phyloP scores from a whole-genome alignment of 2,113 vertebrate species.

The Prunella fulvescens region DNA sequence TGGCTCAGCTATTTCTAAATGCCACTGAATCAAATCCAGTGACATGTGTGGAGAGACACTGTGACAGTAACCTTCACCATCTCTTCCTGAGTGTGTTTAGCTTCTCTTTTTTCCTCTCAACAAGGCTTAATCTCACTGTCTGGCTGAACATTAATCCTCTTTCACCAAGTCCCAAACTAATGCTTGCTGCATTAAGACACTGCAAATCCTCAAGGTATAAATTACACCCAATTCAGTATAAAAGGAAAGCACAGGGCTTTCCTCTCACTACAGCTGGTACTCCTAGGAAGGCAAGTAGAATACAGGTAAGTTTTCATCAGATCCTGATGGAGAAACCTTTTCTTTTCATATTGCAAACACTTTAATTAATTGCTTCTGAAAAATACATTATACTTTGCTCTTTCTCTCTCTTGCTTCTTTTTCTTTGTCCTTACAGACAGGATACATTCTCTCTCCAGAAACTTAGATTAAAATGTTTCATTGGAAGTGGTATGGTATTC shows the following conservation, averaged over 20 bases:
- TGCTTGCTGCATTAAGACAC: conserved; percentile 55
- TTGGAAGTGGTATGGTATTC: neutral
- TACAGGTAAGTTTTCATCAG: conserved; percentile 60
- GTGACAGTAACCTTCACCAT: conserved; percentile 35
- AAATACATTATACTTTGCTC: neutral
- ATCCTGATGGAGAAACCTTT: neutral
- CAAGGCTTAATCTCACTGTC: conserved; percentile 68
- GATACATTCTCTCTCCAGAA: neutral
- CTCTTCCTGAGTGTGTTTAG: neutral
- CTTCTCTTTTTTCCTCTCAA: conserved; percentile 15
- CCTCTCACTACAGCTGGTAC: conserved; percentile 18
- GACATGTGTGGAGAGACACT: neutral
- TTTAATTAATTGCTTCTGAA: neutral
- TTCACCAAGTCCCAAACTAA: conserved; percentile 52
- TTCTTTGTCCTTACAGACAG: neutral
- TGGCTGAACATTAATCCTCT: conserved; percentile 69
- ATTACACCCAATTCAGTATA: conserved; percentile 70
- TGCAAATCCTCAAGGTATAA: conserved; percentile 71
- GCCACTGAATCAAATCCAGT: neutral
- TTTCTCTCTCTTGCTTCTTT: neutral
- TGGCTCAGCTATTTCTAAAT: neutral
- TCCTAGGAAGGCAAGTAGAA: neutral
- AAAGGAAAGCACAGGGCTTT: conserved; percentile 53
- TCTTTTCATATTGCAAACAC: neutral
- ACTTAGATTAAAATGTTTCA: neutral